Conservation (phyloP, 2,797 vertebrate species). For the Urosaurus nigricauda region DNA sequence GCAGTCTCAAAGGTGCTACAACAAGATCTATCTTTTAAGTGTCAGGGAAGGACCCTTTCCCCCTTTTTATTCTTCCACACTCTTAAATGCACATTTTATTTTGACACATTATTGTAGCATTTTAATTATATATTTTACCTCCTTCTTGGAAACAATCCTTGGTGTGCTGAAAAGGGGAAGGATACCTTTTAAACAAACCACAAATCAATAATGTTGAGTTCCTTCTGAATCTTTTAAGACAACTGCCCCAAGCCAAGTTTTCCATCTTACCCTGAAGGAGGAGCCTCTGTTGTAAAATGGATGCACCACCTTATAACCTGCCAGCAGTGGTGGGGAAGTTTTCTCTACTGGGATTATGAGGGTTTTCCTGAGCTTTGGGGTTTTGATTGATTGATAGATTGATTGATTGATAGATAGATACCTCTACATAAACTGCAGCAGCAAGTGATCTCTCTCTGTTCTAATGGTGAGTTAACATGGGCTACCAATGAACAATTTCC, state of each 20-base stretch:
- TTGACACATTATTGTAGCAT: background rate
- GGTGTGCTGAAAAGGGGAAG: background rate
- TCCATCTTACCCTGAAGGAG: background rate
- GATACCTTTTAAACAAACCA: background rate
- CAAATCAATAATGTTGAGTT: background rate
- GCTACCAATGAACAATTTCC: background rate
- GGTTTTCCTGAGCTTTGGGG: background rate
- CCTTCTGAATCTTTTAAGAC: background rate
- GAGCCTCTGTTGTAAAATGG: background rate
- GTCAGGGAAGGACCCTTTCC: too few relatives aligned
- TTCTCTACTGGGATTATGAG: background rate
- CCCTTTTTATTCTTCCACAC: too few relatives aligned
- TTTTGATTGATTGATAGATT: background rate
- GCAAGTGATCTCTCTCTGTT: background rate
- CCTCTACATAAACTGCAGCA: background rate
- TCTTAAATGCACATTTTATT: too few relatives aligned
- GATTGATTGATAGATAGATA: too few relatives aligned
- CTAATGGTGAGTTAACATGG: constrained; percentile 9
- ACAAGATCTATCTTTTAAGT: too few relatives aligned
- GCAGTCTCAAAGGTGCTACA: too few relatives aligned
- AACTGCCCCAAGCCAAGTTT: background rate
- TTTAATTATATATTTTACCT: background rate
- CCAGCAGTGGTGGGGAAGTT: too few relatives aligned
- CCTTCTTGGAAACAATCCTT: background rate
- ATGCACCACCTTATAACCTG: background rate